Conservation (phyloP, 2,888 invertebrate species). For the Myopa tessellatipennis region DNA sequence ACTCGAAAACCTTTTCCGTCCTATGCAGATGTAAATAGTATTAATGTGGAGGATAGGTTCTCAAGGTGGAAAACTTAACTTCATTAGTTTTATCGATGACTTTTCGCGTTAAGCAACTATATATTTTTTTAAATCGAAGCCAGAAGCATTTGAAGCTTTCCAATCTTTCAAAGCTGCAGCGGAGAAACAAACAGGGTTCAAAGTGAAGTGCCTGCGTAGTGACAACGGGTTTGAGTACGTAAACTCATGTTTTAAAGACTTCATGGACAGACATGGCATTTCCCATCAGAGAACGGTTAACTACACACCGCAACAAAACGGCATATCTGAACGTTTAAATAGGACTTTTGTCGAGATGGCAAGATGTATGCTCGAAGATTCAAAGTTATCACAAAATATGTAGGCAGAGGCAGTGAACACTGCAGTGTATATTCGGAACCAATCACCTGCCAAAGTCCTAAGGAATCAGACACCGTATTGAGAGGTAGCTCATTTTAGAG, state of each 20-base stretch:
- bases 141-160: neutral
- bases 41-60: neutral
- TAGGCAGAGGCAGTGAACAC: too few species aligned
- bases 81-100: constrained; percentile 5
- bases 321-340: neutral
- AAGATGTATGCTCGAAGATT: too few species aligned
- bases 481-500: too few species aligned
- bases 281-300: neutral
- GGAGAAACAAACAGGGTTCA: neutral
- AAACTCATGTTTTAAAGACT: neutral
- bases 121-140: neutral
- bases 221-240: neutral
- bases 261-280: neutral
- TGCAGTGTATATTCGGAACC: too few species aligned
- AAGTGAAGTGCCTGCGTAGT: neutral
- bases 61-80: neutral
- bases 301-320: too few species aligned
- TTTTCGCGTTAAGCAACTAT: neutral
- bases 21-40: neutral
- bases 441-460: too few species aligned
- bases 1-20: constrained; percentile 12
- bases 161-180: neutral
- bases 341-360: neutral
- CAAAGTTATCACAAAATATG: too few species aligned
- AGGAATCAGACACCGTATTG: too few species aligned